A percentile compares a stretch with the other conserved stretches of the same genome.
These are phyloP conservation scores for Andrena praecox DNA, from an alignment of 2,888 invertebrate genomes.

Conservation along the genomic window DNA sequence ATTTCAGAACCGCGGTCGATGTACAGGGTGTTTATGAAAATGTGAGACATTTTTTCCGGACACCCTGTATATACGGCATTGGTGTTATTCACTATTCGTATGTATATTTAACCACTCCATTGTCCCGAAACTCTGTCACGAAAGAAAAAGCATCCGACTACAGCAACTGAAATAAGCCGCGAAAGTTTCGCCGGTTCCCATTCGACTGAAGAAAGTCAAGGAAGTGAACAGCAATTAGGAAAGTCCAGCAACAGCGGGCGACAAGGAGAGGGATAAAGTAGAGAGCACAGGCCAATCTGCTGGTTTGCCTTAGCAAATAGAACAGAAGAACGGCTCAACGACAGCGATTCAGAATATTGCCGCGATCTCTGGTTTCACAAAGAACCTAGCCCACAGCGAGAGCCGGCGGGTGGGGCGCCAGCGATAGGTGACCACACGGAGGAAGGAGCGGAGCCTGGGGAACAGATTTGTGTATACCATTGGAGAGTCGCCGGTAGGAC, in stretches of 20 bases:
- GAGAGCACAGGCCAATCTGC: neutral
- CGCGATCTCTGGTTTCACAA: constrained; percentile 19
- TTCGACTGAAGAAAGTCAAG: neutral
- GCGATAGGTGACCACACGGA: constrained; percentile 43
- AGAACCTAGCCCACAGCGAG: neutral
- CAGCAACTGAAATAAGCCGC: too few relatives aligned
- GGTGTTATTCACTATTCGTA: too few relatives aligned
- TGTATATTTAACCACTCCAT: too few relatives aligned
- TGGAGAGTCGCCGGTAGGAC: constrained; percentile 44
- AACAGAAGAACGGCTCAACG: neutral
- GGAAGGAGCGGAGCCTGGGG: constrained; percentile 61
- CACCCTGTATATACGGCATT: too few relatives aligned
- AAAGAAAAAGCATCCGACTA: too few relatives aligned
- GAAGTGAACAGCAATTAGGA: constrained; percentile 5
- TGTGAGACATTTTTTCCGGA: too few relatives aligned
- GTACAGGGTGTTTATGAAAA: too few relatives aligned
- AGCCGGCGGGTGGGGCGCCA: neutral
- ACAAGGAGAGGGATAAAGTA: neutral
- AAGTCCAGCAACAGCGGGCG: neutral
- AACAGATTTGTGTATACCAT: constrained; percentile 77
- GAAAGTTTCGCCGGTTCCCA: too few relatives aligned
- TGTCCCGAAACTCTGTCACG: too few relatives aligned
- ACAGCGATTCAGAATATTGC: constrained; percentile 17
- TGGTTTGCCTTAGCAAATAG: constrained; percentile 10
- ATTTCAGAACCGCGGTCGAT: too few relatives aligned